Conservation (phyloP, 1,140 invertebrate genomes). For the Melipona quadrifasciata region DNA sequence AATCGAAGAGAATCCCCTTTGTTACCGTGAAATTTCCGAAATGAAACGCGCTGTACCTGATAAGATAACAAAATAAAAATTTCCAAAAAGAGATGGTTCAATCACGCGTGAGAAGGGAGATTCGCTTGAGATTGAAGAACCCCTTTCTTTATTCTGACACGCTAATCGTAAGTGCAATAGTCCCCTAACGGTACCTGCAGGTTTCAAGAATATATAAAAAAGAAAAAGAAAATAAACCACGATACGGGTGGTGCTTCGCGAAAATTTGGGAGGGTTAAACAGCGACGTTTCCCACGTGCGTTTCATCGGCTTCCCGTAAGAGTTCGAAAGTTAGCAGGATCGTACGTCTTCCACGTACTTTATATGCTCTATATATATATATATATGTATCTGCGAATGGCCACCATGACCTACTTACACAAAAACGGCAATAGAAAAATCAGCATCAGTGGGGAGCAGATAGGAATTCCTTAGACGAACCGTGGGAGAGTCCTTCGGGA, state of each 20-base stretch:
- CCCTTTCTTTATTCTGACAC: background rate
- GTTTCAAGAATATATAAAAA: background rate
- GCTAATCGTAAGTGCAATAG: no score
- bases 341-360: background rate
- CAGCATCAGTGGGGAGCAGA: slow-evolving; percentile 57
- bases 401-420: slow-evolving; percentile 56
- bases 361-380: no score
- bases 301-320: slow-evolving; percentile 56
- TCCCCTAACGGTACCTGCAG: background rate
- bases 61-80: no score
- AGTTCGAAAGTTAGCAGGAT: slow-evolving; percentile 37
- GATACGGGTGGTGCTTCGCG: background rate
- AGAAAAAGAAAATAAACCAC: no score
- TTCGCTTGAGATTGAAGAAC: background rate
- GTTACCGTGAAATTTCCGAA: no score
- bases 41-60: no score
- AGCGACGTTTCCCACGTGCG: slow-evolving; percentile 61
- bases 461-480: slow-evolving; percentile 57
- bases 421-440: slow-evolving; percentile 63
- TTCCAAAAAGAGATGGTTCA: background rate
- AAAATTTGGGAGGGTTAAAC: slow-evolving; percentile 9
- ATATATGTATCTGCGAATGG: slow-evolving; percentile 39
- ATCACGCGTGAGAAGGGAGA: background rate
- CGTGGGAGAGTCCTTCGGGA: slow-evolving; percentile 72
- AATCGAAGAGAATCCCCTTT: no score